Conservation (phyloP, 1,140 invertebrate genomes). For the Drosophila kohkoa region DNA sequence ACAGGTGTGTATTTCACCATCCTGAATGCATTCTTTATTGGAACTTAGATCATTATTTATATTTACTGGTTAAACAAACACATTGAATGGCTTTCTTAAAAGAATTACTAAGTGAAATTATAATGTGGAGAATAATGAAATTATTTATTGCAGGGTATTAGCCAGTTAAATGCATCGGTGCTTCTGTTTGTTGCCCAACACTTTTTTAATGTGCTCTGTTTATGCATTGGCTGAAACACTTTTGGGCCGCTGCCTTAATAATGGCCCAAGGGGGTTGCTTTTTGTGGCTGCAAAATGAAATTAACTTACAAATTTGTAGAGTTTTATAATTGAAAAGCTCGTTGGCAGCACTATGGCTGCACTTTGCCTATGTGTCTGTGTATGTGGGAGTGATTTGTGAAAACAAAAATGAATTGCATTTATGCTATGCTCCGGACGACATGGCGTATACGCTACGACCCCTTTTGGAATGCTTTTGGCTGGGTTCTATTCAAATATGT, state of each 20-base stretch:
- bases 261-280: background rate
- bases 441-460: conserved; percentile 33
- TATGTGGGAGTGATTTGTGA: background rate
- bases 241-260: conserved; percentile 19
- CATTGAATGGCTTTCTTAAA: too few species aligned
- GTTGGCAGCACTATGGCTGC: background rate
- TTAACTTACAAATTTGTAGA: conserved; percentile 39
- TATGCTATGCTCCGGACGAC: conserved; percentile 2
- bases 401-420: conserved; percentile 21
- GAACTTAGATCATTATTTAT: too few species aligned
- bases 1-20: background rate
- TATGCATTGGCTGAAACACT: background rate
- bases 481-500: conserved; percentile 11
- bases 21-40: too few species aligned
- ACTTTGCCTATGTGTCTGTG: too few species aligned
- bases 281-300: conserved; percentile 28
- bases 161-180: background rate
- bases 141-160: background rate
- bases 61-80: too few species aligned
- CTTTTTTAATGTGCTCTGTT: background rate
- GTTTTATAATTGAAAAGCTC: conserved; percentile 22
- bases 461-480: conserved; percentile 19
- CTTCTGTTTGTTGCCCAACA: background rate
- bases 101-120: too few species aligned
- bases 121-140: too few species aligned